These are phyloP conservation scores for Orthosia gothica DNA, from an alignment of 2,888 invertebrate species.

Conservation along the genomic window DNA sequence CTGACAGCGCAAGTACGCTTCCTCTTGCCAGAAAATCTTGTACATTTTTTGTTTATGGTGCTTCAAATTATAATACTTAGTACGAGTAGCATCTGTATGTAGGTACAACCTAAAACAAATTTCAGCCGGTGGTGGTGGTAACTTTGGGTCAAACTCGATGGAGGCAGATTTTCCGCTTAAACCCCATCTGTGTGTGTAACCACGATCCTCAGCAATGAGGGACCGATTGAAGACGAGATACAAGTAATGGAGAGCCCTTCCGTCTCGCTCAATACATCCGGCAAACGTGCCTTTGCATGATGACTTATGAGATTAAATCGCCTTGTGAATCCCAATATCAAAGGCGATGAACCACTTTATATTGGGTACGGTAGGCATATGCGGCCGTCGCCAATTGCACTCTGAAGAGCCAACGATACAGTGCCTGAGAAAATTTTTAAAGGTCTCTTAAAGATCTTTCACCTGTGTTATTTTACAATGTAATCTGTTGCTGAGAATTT, in stretches of 20 bases:
- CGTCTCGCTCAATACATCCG: slow-evolving; percentile 16
- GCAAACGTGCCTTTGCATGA: slow-evolving; percentile 19
- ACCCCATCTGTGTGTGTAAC: too few relatives aligned
- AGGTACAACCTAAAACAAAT: too few relatives aligned
- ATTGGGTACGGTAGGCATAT: background rate
- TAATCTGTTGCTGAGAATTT: background rate
- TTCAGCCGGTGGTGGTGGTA: too few relatives aligned
- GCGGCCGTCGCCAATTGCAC: too few relatives aligned
- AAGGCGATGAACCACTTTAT: background rate
- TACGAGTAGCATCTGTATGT: background rate
- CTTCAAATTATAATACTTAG: background rate
- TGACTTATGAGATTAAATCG: slow-evolving; percentile 22
- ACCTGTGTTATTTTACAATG: background rate
- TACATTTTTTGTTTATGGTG: too few relatives aligned
- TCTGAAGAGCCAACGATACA: background rate
- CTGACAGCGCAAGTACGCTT: background rate
- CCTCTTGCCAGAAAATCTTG: background rate
- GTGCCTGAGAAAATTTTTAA: background rate
- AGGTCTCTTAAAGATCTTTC: background rate
- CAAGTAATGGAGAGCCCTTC: background rate
- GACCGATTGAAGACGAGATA: too few relatives aligned
- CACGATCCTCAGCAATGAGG: too few relatives aligned
- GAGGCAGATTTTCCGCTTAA: too few relatives aligned
- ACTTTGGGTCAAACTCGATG: too few relatives aligned
- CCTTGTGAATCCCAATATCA: background rate